A percentile compares a stretch with the other conserved stretches of the same genome.
phyloP scores from a whole-genome alignment of 2,113 vertebrate species.

The Mastomys natalensis region DNA sequence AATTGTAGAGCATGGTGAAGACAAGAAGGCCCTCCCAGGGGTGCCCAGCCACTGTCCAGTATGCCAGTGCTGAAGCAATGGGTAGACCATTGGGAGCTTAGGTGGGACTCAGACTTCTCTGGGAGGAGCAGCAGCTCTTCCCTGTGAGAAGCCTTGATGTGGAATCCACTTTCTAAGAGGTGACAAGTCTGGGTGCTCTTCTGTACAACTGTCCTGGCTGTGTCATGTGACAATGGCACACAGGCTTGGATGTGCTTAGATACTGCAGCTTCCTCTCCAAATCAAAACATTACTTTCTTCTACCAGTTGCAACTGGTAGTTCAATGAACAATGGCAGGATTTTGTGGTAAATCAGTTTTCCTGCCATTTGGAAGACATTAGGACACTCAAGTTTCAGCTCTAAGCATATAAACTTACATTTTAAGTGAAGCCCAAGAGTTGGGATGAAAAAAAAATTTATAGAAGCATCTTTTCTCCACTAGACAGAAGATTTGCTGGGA shows the following conservation, averaged over 20 bases:
- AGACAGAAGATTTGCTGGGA: background rate
- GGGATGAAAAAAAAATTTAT: background rate
- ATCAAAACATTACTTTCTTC: conserved; percentile 58
- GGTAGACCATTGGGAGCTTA: background rate
- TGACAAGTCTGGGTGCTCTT: background rate
- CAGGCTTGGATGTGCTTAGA: rapidly evolving
- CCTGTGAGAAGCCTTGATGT: background rate
- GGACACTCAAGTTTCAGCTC: background rate
- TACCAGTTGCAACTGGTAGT: background rate
- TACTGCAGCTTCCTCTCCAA: conserved; percentile 1
- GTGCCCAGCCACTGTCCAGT: rapidly evolving
- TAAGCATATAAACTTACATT: conserved; percentile 6
- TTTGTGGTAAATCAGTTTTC: conserved; percentile 16
- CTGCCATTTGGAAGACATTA: conserved; percentile 35
- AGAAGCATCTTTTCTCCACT: background rate
- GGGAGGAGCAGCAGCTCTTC: background rate
- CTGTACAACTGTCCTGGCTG: background rate
- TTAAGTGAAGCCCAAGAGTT: conserved; percentile 22
- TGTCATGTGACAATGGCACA: background rate
- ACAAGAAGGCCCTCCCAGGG: too few relatives aligned
- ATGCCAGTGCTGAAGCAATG: background rate
- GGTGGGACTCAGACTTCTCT: background rate
- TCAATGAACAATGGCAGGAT: conserved; percentile 44
- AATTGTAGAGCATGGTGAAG: background rate
- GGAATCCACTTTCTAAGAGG: background rate